Base-by-base conservation (phyloP, 2,888 invertebrate genomes). In the Seladonia tumulorum region DNA sequence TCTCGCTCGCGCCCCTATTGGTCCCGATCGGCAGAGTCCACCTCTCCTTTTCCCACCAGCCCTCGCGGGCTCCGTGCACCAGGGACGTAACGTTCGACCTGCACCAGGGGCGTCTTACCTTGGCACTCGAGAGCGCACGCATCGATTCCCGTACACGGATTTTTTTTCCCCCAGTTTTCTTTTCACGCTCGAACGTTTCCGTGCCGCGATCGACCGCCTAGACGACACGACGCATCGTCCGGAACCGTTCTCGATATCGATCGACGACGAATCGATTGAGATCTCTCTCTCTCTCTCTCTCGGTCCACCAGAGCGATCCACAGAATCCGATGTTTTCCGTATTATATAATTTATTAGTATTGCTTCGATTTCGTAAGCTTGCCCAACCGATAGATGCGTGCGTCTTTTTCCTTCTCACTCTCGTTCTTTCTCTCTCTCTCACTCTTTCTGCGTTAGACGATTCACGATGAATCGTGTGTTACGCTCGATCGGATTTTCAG, bases 11-110 rank as follows among this genome's bases (percentile, higher is more conserved):
- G 70, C 79, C 42, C 25, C 80, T 60, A 74, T 71, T 71, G 25
- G 70, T 42, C 76, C 85, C 76, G 81, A 88, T 85, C 66, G 68
- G 83, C 79, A 73, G 57, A n/a, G 76, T 81, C 47, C 47, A 72
- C n/a, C 85, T 90, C 84, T 82, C 86, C 85, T 82, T 79, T 84
- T 84, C 85, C 85, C 80, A 81, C 77, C 70, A 79, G 87, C 84
- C 84, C 88, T 89, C 87, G 63, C 89, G 89, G 85, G 76, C 88
- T 82, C 89, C 85, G 87, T 87, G 87, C 83, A 76, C 86, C 88
- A 88, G 88, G 78, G 74, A 60, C 88, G 90, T 90, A 87, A 14
- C 78, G 63, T 73, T 53, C 71, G 66, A 82, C 75, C 82, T 79
- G 83, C 81, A 82, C 77, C 81, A 75, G 70, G 83, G 86, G 86